Evolutionary conservation across 1,140 invertebrate species (phyloP), one percentile per base, ranked within the genome.

Genomic region (Solenopsis fugax): DNA sequence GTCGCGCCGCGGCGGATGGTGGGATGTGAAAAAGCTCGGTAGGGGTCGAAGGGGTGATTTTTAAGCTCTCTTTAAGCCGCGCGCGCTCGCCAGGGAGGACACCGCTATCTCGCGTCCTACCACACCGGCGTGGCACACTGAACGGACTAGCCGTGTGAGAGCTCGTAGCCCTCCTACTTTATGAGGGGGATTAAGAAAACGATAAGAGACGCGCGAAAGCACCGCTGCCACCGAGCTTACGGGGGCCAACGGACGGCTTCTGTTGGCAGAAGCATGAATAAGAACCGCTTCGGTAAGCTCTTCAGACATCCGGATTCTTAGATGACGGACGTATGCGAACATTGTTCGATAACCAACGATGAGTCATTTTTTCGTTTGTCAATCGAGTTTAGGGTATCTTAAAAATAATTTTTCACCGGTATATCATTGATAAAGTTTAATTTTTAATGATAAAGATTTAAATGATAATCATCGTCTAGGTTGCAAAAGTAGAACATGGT

Each of bases 11-110:
- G 29, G 34, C 73, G 85, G 73, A 52, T 86, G 91, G 91, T 90
- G 89, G 91, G 92, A 88, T 87, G 86, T 87, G 76, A 94, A 94
- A 94, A 94, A 94, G 90, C 93, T 89, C 90, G 86, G 86, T 84
- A 90, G 91, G 90, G 91, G 89, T 75, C 34, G 91, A 73, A 92
- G 93, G 93, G 94, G 93, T 94, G 93, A 94, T 94, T 95, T 94
- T 95, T 95, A 94, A 94, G 93, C 93, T 94, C 93, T 93, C 91
- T 92, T 94, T 93, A 93, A 94, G 91, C 93, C 86, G 88, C 69
- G 80, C 89, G 80, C 89, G 92, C 92, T 89, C 89, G 91, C 90
- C 91, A 92, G 93, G 91, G 92, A 93, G 92, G 92, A 94, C 92
- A 93, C 92, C 88, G 89, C 91, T 94, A 93, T 94, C 93, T 94